Base-by-base conservation (phyloP, 2,113 vertebrate genomes). In the Dipodomys ordii region DNA sequence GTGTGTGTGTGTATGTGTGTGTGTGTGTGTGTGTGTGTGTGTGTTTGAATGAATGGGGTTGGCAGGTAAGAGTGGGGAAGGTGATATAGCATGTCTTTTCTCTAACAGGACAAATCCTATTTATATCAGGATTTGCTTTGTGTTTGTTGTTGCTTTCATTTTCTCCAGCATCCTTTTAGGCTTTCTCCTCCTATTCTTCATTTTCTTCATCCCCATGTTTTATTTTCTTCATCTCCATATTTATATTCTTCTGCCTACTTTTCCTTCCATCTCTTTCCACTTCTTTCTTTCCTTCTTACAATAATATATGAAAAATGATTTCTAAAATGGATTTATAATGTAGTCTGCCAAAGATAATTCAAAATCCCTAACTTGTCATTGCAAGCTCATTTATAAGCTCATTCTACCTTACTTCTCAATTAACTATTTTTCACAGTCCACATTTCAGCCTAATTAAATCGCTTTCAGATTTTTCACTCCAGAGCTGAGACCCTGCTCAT, bases 271-370 rank as follows among this genome's bases (percentile, higher is more conserved):
- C 74, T 22, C 71, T 86, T 49, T 30, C 9, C 9, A 64, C 0
- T 4, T 64, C 20, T n/a, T 74, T 15, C 28, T 73, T 23, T 20
- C 60, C 30, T 71, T 77, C 30, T 78, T 73, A 22, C 35, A 32
- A 18, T 78, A 49, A 57, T 6, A 57, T 57, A 83, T 39, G 4
- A 39, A 39, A 39, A 39, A 39, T 44, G 9, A 92, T 32, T n/a
- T 91, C 46, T 67, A 83, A 88, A 86, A n/a, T 28, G 1, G 2
- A 35, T 73, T 49, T 10, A 7, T 35, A 11, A 57, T 60, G 46
- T 81, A 62, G 64, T 69, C 44, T 19, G 83, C 39, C 49, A 92
- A 74, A 90, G 16, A 87, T 87, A 86, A 67, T n/a, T 19, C 72
- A 76, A 44, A 87, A 65, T 53, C 22, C 27, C 57, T 87, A 72